Percentiles rank a stretch among this genome's conserved stretches.
These are phyloP conservation scores for Promerops cafer DNA, from an alignment of 2,113 vertebrate genomes.

Conservation along the genomic window DNA sequence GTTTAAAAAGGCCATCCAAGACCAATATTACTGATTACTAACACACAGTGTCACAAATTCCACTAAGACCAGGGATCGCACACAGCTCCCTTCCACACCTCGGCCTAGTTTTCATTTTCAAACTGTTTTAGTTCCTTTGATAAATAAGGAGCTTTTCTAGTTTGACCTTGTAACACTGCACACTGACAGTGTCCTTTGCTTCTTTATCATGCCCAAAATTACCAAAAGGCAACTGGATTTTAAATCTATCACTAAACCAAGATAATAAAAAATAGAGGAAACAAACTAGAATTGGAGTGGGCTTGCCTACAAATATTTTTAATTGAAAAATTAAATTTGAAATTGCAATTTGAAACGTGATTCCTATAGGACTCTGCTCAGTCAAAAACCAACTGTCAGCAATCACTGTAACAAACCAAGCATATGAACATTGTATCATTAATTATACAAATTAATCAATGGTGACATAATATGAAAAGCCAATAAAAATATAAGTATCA, in stretches of 20 bases:
- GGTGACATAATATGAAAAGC: not conserved
- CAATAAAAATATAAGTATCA: not conserved
- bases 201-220: not conserved
- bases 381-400: not conserved
- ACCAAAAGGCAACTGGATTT: not conserved
- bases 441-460: not conserved
- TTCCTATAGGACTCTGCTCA: not conserved
- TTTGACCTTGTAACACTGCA: accelerated
- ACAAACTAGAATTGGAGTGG: not conserved
- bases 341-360: not conserved
- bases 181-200: not conserved
- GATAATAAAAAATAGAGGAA: not conserved
- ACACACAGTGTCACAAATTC: not conserved
- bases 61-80: too few species aligned
- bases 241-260: accelerated
- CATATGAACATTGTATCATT: not conserved
- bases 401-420: not conserved
- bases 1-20: not conserved
- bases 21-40: not conserved
- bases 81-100: too few species aligned
- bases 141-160: not conserved
- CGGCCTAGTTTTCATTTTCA: not conserved
- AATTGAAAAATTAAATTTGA: not conserved
- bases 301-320: not conserved
- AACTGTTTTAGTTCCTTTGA: not conserved